These are phyloP conservation scores for Psittacula echo DNA, from an alignment of 2,797 vertebrate genomes.

Conservation along the genomic window DNA sequence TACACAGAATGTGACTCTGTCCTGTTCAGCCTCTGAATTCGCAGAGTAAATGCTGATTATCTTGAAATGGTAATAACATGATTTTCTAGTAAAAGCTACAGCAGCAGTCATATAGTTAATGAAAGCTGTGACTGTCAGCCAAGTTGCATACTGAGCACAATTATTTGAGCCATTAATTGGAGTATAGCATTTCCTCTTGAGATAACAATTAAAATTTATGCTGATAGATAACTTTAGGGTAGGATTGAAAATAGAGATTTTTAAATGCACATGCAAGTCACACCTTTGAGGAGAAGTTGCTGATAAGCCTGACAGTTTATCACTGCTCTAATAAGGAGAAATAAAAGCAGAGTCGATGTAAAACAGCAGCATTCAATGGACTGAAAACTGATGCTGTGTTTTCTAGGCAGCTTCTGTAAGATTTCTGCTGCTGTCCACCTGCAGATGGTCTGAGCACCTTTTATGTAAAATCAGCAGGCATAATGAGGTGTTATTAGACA, in stretches of 20 bases:
- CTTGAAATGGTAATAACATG: neutral
- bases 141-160: conserved; percentile 1
- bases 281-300: neutral
- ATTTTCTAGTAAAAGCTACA: neutral
- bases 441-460: conserved; percentile 32
- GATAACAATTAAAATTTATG: conserved; percentile 66
- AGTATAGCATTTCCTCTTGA: conserved; percentile 54
- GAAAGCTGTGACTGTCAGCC: conserved; percentile 10
- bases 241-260: conserved; percentile 30
- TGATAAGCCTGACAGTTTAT: conserved; percentile 42
- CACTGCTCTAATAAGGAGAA: neutral
- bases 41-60: conserved; percentile 24
- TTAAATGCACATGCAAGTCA: conserved; percentile 28
- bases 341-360: accelerated
- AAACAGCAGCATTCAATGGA: neutral
- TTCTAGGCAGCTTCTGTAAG: neutral
- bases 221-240: conserved; percentile 40
- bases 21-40: neutral
- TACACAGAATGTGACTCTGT: neutral
- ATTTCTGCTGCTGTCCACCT: neutral
- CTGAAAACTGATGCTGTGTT: neutral
- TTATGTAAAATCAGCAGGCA: conserved; percentile 39
- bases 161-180: conserved; percentile 68
- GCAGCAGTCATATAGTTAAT: neutral
- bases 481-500: conserved; percentile 41